Percentiles rank a stretch among this genome's conserved stretches.
Evolutionary conservation across 2,888 invertebrate genomes (phyloP).

Genomic region (Eremobia ochroleuca): DNA sequence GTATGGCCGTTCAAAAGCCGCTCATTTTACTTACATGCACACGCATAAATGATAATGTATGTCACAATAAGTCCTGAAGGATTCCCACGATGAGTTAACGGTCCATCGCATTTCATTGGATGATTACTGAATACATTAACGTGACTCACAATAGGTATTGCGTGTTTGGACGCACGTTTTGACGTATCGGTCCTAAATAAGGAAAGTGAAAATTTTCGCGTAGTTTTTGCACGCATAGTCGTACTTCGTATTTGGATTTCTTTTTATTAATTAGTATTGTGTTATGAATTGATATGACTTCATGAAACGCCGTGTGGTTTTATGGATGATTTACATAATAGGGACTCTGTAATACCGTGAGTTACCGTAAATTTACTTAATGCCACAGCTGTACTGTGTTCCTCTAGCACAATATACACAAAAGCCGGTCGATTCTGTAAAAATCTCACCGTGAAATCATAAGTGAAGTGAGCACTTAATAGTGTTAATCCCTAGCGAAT

Average conservation of each 20-base stretch:
- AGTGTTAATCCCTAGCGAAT: too few relatives aligned
- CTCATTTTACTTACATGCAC: slow-evolving; percentile 44
- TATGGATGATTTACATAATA: background rate
- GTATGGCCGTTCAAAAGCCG: slow-evolving; percentile 1
- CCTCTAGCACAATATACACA: too few relatives aligned
- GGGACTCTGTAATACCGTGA: background rate
- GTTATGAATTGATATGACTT: slow-evolving; percentile 16
- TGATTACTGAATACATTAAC: slow-evolving; percentile 63
- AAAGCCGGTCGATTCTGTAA: too few relatives aligned
- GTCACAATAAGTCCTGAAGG: slow-evolving; percentile 61
- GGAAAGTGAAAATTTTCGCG: slow-evolving; percentile 49
- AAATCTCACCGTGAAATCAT: too few relatives aligned
- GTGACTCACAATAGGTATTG: slow-evolving; percentile 59
- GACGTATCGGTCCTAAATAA: slow-evolving; percentile 30
- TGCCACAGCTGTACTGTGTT: too few relatives aligned
- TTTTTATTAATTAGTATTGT: slow-evolving; percentile 21
- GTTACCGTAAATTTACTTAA: too few relatives aligned
- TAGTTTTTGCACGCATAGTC: slow-evolving; percentile 22
- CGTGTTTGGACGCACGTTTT: slow-evolving; percentile 46
- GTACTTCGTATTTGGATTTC: slow-evolving; percentile 6
- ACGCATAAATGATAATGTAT: slow-evolving; percentile 52
- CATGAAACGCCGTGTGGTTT: background rate
- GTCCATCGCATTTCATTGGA: slow-evolving; percentile 69
- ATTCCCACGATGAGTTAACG: slow-evolving; percentile 69
- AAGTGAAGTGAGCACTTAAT: too few relatives aligned